Percentiles rank a stretch among this genome's conserved stretches.
Evolutionary conservation across 2,797 vertebrate genomes (phyloP).

Genomic region (Carapus acus): DNA sequence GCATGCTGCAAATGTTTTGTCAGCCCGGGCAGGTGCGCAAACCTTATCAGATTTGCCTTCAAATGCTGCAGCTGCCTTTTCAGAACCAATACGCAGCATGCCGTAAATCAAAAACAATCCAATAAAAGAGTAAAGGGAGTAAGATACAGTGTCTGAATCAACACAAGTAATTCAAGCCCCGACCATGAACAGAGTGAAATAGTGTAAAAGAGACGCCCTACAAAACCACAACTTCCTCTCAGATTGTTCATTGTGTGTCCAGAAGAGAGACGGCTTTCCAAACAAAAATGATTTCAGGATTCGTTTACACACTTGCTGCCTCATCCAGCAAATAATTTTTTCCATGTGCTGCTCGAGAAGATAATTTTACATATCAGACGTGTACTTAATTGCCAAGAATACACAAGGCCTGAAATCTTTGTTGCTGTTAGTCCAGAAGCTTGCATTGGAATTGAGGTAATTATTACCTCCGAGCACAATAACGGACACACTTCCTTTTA

Average conservation of each 20-base stretch:
- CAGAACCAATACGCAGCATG: constrained; percentile 3
- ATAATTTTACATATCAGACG: neutral
- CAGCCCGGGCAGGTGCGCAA: neutral
- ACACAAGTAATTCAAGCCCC: constrained; percentile 1
- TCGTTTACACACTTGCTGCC: constrained; percentile 19
- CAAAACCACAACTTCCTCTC: constrained; percentile 36
- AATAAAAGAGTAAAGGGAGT: constrained; percentile 12
- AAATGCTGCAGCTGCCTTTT: constrained; percentile 21
- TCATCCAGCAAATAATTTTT: constrained; percentile 20
- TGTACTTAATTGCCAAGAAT: constrained; percentile 1
- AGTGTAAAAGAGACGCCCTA: constrained; percentile 15
- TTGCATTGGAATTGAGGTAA: constrained; percentile 45
- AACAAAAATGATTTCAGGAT: constrained; percentile 33
- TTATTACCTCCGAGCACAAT: constrained; percentile 58
- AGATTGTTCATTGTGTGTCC: constrained; percentile 29
- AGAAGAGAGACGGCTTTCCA: constrained; percentile 24
- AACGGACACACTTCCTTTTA: constrained; percentile 50
- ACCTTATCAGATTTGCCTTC: neutral
- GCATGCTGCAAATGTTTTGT: constrained; percentile 19
- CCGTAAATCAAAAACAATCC: constrained; percentile 6
- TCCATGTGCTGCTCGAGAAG: neutral
- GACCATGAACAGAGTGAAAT: constrained; percentile 26
- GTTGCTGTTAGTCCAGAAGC: constrained; percentile 2
- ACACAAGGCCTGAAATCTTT: constrained; percentile 1
- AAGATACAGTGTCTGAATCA: constrained; percentile 7